Conservation (phyloP, 2,113 vertebrate genomes). For the Hippocampus barbouri region DNA sequence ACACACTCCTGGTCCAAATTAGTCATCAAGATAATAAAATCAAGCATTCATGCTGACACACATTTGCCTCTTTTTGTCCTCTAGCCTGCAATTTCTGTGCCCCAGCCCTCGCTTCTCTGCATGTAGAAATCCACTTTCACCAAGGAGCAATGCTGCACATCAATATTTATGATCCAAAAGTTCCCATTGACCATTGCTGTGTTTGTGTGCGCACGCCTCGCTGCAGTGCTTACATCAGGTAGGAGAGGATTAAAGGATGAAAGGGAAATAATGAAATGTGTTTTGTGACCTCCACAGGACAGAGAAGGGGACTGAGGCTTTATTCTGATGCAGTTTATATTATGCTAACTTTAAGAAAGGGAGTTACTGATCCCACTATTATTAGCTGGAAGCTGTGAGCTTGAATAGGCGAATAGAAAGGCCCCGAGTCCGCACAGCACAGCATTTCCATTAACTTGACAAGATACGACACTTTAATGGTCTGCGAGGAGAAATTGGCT, state of each 20-base stretch:
- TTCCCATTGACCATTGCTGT: slow-evolving; percentile 37
- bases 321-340: slow-evolving; percentile 41
- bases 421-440: slow-evolving; percentile 27
- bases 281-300: slow-evolving; percentile 60
- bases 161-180: slow-evolving; percentile 35
- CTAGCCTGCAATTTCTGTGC: slow-evolving; percentile 9
- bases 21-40: slow-evolving; percentile 4
- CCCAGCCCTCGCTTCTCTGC: background rate
- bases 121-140: slow-evolving; percentile 12
- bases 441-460: slow-evolving; percentile 48
- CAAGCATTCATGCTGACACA: slow-evolving; percentile 15
- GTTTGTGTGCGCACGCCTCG: slow-evolving; percentile 14
- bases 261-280: slow-evolving; percentile 61
- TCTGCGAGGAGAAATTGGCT: slow-evolving; percentile 12
- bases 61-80: slow-evolving; percentile 28
- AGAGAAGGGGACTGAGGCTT: slow-evolving; percentile 22
- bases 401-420: slow-evolving; percentile 18
- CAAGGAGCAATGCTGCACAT: slow-evolving; percentile 12
- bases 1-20: background rate
- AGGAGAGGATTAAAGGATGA: slow-evolving; percentile 65
- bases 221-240: slow-evolving; percentile 35
- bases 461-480: slow-evolving; percentile 27
- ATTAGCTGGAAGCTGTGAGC: slow-evolving; percentile 28
- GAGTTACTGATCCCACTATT: slow-evolving; percentile 37
- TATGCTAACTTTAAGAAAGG: slow-evolving; percentile 42